Percentiles rank a stretch among this genome's conserved stretches.
phyloP scores from a whole-genome alignment of 2,113 vertebrate species.

The Corydoras sp. region DNA sequence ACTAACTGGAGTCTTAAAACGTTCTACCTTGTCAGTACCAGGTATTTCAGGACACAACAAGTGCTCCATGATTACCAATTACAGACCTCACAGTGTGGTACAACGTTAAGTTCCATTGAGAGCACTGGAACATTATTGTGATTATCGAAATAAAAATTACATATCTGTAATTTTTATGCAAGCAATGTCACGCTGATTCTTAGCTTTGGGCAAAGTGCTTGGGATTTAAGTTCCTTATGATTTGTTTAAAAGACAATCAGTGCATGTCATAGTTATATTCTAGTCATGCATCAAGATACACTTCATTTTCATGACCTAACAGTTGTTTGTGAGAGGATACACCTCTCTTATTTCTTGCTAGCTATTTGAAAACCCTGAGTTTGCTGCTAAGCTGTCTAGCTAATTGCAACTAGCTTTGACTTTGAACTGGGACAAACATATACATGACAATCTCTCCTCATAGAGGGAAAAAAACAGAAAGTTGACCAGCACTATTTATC shows the following conservation, averaged over 20 bases:
- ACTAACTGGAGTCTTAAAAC: neutral
- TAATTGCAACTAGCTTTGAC: conserved; percentile 43
- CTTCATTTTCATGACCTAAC: conserved; percentile 38
- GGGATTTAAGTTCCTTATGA: neutral
- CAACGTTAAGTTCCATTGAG: conserved; percentile 36
- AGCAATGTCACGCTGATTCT: neutral
- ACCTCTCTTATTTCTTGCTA: conserved; percentile 41
- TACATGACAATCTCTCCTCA: conserved; percentile 62
- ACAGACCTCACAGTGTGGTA: conserved; percentile 34
- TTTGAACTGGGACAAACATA: conserved; percentile 30
- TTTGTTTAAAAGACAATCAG: conserved; percentile 24
- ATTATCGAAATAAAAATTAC: conserved; percentile 35
- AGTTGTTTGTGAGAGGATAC: neutral
- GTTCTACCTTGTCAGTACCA: conserved; percentile 8
- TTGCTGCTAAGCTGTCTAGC: conserved; percentile 60
- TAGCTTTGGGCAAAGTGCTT: conserved; percentile 7
- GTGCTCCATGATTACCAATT: conserved; percentile 22
- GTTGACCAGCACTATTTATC: conserved; percentile 43
- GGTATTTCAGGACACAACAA: conserved; percentile 24
- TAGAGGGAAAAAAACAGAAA: conserved; percentile 51
- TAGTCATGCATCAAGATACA: conserved; percentile 25
- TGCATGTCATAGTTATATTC: conserved; percentile 6
- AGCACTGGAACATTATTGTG: conserved; percentile 48
- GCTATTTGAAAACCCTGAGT: conserved; percentile 54
- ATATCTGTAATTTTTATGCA: conserved; percentile 3